Conservation (phyloP, 2,888 invertebrate species). For the Scaptomyza polygonia region DNA sequence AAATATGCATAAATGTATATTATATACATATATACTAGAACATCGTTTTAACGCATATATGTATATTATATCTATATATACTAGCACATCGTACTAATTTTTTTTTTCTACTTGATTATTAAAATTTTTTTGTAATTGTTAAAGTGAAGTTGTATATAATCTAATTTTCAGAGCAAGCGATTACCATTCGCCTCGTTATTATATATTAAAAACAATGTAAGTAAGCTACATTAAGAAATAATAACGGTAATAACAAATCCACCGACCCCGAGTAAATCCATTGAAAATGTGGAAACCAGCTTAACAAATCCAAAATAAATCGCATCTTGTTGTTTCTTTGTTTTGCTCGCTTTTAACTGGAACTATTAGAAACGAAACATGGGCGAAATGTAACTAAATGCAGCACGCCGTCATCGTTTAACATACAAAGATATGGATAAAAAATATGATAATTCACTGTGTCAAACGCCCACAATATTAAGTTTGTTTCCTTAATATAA, state of each 20-base stretch:
- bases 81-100: constrained; percentile 4
- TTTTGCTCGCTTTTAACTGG: constrained; percentile 31
- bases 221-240: constrained; percentile 24
- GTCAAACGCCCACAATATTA: not conserved
- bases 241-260: constrained; percentile 29
- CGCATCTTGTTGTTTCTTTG: constrained; percentile 34
- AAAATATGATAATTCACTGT: constrained; percentile 3
- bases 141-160: constrained; percentile 63
- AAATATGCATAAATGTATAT: not conserved
- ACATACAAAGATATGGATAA: constrained; percentile 1
- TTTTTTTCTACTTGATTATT: not conserved
- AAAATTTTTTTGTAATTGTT: constrained; percentile 36
- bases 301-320: constrained; percentile 5
- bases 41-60: no score
- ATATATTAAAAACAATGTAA: constrained; percentile 45
- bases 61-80: no score
- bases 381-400: not conserved
- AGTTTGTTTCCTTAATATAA: constrained; percentile 5
- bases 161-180: constrained; percentile 47
- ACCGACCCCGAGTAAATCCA: constrained; percentile 39
- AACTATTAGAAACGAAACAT: constrained; percentile 33
- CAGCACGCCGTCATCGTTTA: not conserved
- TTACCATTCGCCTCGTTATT: constrained; percentile 56
- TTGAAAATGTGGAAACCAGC: constrained; percentile 11
- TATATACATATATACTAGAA: constrained; percentile 5